Evolutionary conservation across 1,140 invertebrate genomes (phyloP), one percentile per base, ranked within the genome.

Genomic region (Homarus americanus): DNA sequence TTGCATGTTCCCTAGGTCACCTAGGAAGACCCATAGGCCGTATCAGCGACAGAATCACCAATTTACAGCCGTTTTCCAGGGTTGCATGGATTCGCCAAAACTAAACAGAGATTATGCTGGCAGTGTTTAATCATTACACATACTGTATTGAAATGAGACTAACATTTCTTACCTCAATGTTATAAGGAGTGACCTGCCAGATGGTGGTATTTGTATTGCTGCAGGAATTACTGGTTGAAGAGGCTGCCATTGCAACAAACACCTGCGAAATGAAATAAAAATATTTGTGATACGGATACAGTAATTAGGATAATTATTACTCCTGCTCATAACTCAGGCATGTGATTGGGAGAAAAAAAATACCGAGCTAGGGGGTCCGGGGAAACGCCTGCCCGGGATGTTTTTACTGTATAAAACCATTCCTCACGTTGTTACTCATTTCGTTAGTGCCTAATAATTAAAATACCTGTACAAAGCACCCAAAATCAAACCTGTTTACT

Each of bases 221-320:
- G 9, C 83, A 85, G 0, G 66, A n/a, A 41, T 75, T 85, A 12
- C 28, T 20, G 1, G 1, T 49, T 7, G 66, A 20, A 3, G 83
- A 85, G 2, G 66, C 83, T 5, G 83, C 83, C 40, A 75, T 53
- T 28, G 69, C 83, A 5, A 85, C 15, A 20, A 73, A 75, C 15
- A 85, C 72, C 83, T 85, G 69, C 1, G 34, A 10, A 5, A 73
- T 36, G 24, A 36, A 75, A 49, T 0, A 17, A 32, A 44, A 75
- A 32, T 10, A 40, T 40, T 15, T 49, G 4, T 20, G 36, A 12
- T 49, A 7, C 38, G 0, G 17, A 78, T 44, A n/a, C 0, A 38
- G 2, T 32, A 38, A 17, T 34, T 0, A 75, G 12, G 4, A 40
- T 1, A 34, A 7, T 32, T 34, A 12, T 15, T 36, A 15, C 34